These are phyloP conservation scores for Papilio gigon DNA, from an alignment of 2,888 invertebrate species.

Conservation along the genomic window DNA sequence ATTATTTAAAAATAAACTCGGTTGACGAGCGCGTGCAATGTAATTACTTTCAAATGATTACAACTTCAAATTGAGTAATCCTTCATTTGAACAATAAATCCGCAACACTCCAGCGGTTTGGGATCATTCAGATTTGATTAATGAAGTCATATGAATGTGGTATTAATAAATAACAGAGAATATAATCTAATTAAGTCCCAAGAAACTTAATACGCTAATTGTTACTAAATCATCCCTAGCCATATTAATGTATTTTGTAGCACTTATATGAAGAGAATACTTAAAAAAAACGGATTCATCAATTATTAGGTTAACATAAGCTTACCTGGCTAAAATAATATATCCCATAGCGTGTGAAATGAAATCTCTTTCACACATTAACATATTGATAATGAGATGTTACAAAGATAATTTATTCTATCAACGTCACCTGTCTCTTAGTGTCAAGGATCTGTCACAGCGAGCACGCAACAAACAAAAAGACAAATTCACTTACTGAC, in stretches of 20 bases:
- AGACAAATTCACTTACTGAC: constrained; percentile 8
- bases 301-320: background rate
- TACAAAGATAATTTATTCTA: constrained; percentile 18
- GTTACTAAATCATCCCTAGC: background rate
- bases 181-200: background rate
- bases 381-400: constrained; percentile 12
- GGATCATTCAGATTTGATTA: no score
- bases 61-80: constrained; percentile 4
- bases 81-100: constrained; percentile 6
- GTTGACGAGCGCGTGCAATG: constrained; percentile 43
- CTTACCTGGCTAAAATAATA: constrained; percentile 9
- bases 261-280: no score
- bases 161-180: background rate
- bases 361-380: constrained; percentile 4
- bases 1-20: constrained; percentile 52
- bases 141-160: background rate
- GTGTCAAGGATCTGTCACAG: constrained; percentile 16
- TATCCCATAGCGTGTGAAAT: constrained; percentile 1
- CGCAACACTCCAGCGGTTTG: background rate
- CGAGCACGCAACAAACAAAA: constrained; percentile 6
- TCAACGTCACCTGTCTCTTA: constrained; percentile 9
- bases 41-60: constrained; percentile 3
- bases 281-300: no score
- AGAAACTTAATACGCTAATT: background rate
- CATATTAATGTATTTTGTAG: background rate